phyloP scores from a whole-genome alignment of 64 coral and sea anemone genomes.

The Exaiptasia diaphana region DNA sequence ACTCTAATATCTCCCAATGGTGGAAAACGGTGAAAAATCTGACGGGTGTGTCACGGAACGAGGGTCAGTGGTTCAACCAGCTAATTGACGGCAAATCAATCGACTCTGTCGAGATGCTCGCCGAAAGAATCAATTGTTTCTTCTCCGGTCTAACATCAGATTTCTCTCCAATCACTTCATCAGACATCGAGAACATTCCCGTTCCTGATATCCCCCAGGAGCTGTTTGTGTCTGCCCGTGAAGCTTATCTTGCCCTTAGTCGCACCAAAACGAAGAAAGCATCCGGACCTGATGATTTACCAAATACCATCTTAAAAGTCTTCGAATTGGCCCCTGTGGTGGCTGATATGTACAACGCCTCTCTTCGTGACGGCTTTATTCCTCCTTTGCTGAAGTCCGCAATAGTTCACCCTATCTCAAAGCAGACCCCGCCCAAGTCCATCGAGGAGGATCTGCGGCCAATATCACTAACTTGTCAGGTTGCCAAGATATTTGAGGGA shows the following conservation, averaged over 20 bases:
- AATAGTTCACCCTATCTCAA: constrained; percentile 20
- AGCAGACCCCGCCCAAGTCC: constrained; percentile 1
- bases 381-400: constrained; percentile 39
- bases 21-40: constrained; percentile 39
- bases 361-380: constrained; percentile 14
- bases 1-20: constrained; percentile 25
- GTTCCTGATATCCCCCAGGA: neutral
- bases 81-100: neutral
- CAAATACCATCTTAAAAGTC: constrained; percentile 15
- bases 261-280: constrained; percentile 26
- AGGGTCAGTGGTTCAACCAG: constrained; percentile 14
- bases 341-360: constrained; percentile 46
- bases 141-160: neutral
- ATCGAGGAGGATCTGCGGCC: constrained; percentile 27
- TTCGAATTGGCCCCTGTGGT: constrained; percentile 32
- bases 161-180: constrained; percentile 8
- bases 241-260: constrained; percentile 14
- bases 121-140: neutral
- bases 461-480: constrained; percentile 19
- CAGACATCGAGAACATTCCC: constrained; percentile 11
- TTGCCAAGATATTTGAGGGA: constrained; percentile 37
- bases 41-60: neutral
- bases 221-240: neutral
- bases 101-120: neutral
- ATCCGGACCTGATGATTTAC: constrained; percentile 13